These are phyloP conservation scores for Oncorhynchus gorbuscha DNA, from an alignment of 2,113 vertebrate species.

Conservation along the genomic window DNA sequence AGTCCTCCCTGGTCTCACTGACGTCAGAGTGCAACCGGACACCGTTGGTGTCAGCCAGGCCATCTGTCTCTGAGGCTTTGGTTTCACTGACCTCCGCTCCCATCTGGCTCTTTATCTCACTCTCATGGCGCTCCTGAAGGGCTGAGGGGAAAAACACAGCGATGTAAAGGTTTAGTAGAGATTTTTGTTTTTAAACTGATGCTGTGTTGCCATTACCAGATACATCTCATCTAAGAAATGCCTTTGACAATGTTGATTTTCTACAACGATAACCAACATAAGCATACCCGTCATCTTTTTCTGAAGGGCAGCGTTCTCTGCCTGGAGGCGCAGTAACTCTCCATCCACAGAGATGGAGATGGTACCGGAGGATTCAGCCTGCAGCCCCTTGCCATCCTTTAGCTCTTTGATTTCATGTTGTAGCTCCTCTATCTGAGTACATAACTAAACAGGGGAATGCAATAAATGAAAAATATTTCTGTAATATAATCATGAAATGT, in stretches of 20 bases:
- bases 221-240: too few relatives aligned
- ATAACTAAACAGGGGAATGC: conserved; percentile 72
- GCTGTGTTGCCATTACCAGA: too few relatives aligned
- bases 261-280: too few relatives aligned
- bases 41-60: conserved; percentile 48
- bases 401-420: conserved; percentile 81
- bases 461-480: not conserved
- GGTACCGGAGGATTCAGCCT: conserved; percentile 8
- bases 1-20: conserved; percentile 32
- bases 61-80: conserved; percentile 22
- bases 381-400: conserved; percentile 62
- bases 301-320: conserved; percentile 84
- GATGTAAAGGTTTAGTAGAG: too few relatives aligned
- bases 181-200: too few relatives aligned
- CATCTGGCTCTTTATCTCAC: conserved; percentile 53
- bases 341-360: conserved; percentile 66
- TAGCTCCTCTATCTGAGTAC: conserved; percentile 87
- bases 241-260: too few relatives aligned
- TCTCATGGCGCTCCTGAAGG: conserved; percentile 76
- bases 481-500: too few relatives aligned
- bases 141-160: conserved; percentile 56
- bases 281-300: conserved; percentile 80
- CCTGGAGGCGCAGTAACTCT: conserved; percentile 82
- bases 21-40: conserved; percentile 48
- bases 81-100: conserved; percentile 34